Conservation (phyloP, 2,888 invertebrate species). For the Notodonta ziczac region DNA sequence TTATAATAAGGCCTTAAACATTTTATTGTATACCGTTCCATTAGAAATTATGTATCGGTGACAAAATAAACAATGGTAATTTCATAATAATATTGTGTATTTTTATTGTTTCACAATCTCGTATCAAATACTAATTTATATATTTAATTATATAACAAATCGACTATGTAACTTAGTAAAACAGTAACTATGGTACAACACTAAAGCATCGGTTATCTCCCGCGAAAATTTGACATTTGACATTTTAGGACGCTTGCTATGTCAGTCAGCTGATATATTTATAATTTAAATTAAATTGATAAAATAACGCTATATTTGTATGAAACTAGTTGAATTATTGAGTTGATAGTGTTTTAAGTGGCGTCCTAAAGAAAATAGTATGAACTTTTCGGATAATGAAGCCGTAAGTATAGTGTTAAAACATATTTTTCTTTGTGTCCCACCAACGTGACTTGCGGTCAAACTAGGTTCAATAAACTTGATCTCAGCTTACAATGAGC, state of each 20-base stretch:
- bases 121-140: background rate
- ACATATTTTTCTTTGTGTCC: constrained; percentile 9
- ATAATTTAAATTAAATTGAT: background rate
- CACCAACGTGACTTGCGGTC: constrained; percentile 17
- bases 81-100: too few species aligned
- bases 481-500: background rate
- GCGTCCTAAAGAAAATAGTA: constrained; percentile 28
- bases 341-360: constrained; percentile 5
- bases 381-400: constrained; percentile 81
- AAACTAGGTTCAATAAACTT: background rate
- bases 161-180: background rate
- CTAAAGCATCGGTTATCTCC: constrained; percentile 32
- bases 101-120: too few species aligned
- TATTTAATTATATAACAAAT: background rate
- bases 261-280: constrained; percentile 48
- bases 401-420: constrained; percentile 64
- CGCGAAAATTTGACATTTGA: constrained; percentile 70
- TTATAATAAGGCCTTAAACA: background rate
- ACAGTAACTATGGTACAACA: background rate
- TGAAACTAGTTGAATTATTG: constrained; percentile 21
- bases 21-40: background rate
- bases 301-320: constrained; percentile 17
- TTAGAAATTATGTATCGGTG: too few species aligned
- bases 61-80: too few species aligned
- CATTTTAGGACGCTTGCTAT: constrained; percentile 36